Percentiles rank a stretch among this genome's conserved stretches.
Conservation (phyloP, 2,888 invertebrate species). For the Magallana nippona region DNA sequence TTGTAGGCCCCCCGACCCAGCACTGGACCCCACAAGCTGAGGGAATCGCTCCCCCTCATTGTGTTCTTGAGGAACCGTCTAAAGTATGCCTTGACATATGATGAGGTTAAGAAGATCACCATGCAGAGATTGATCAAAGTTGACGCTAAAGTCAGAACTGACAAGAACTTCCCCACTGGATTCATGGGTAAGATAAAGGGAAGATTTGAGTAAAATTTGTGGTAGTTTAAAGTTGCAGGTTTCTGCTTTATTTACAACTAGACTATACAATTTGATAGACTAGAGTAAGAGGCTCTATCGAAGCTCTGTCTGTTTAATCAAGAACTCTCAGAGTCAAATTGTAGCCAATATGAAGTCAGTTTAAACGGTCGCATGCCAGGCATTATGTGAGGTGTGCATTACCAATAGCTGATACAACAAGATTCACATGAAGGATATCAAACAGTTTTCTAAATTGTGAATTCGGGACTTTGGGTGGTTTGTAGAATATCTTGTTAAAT, state of each 20-base stretch:
- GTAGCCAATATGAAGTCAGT: conserved; percentile 59
- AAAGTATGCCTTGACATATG: conserved; percentile 97
- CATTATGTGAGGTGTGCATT: conserved; percentile 55
- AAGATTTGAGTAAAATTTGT: background rate
- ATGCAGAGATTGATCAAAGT: conserved; percentile 99
- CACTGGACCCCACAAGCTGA: conserved; percentile 97
- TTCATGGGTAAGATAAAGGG: conserved; percentile 93
- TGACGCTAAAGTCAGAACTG: conserved; percentile 98
- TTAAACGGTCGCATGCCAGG: conserved; percentile 62
- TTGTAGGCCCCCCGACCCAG: conserved; percentile 93
- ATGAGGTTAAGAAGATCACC: conserved; percentile 98
- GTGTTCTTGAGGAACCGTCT: conserved; percentile 98
- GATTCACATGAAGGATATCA: no score
- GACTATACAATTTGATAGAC: background rate
- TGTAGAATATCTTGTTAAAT: no score
- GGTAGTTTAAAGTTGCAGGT: background rate
- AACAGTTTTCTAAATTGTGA: no score
- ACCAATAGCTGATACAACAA: conserved; percentile 60
- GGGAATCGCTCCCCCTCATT: conserved; percentile 97
- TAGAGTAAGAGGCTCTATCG: conserved; percentile 52
- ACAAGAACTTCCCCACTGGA: conserved; percentile 97
- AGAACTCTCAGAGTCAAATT: conserved; percentile 57
- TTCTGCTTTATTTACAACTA: background rate
- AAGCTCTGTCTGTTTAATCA: conserved; percentile 51
- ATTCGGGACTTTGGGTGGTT: no score